A percentile compares a stretch with the other conserved stretches of the same genome.
Evolutionary conservation across 1,140 invertebrate species (phyloP).

Genomic region (Temnothorax longispinosus): DNA sequence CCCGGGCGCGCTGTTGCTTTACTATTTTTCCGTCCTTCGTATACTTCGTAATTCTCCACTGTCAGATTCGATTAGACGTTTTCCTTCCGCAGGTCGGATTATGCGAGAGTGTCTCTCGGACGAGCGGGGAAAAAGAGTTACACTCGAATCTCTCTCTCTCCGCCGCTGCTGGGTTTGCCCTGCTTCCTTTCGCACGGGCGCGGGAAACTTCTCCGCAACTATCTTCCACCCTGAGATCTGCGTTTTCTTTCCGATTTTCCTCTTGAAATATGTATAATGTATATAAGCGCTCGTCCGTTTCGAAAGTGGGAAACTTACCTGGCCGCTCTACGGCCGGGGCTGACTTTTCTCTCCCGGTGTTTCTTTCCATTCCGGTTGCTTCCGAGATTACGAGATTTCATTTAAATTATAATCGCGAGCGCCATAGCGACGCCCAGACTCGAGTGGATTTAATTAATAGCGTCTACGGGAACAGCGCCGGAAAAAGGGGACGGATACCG

Average conservation of each 20-base stretch:
- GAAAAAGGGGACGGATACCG: conserved; percentile 17
- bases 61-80: conserved; percentile 61
- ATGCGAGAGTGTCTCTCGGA: conserved; percentile 50
- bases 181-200: conserved; percentile 24
- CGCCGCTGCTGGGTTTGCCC: background rate
- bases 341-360: conserved; percentile 59
- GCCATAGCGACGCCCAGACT: conserved; percentile 39
- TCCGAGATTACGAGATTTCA: conserved; percentile 73
- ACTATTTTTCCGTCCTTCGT: conserved; percentile 32
- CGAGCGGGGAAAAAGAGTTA: conserved; percentile 36
- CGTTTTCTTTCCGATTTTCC: conserved; percentile 56
- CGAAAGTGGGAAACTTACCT: conserved; percentile 57
- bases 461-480: conserved; percentile 39
- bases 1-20: background rate
- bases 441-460: conserved; percentile 75
- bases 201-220: conserved; percentile 62
- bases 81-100: conserved; percentile 59
- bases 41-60: conserved; percentile 59
- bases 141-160: background rate
- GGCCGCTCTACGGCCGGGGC: background rate
- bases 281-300: conserved; percentile 55
- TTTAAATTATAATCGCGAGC: conserved; percentile 78
- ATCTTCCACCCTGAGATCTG: conserved; percentile 38
- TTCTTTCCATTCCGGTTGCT: conserved; percentile 57
- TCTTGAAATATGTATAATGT: conserved; percentile 57